Evolutionary conservation across 2,113 vertebrate species (phyloP), one percentile per base, ranked within the genome.

Genomic region (Climacteris rufus): DNA sequence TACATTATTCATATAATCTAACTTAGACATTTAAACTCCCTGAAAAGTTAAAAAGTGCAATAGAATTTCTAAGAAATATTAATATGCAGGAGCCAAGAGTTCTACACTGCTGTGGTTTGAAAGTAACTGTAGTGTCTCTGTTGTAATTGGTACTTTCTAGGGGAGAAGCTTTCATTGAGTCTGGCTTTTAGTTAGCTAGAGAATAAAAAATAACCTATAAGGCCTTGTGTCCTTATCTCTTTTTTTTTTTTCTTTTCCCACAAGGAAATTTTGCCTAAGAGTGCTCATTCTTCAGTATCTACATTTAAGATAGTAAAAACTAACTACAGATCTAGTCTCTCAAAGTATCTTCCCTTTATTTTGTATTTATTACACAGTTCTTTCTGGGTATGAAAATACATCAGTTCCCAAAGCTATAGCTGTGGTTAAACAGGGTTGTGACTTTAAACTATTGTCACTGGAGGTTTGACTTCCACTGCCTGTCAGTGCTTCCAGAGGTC

Each of bases 1-100:
- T 96, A 57, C 88, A 93, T 97, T 96, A 96, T 97, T 97, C 85
- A 83, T 95, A 83, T 45, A 77, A 66, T 86, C 52, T 94, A 89
- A 95, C 76, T 53, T 93, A 83, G 83, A 63, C 42, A 74, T 89
- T 89, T 94, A 97, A 93, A 96, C 68, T 90, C 64, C 16, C 59
- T 70, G 40, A 90, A 83, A 96, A 94, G 93, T 93, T 94, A 83
- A 94, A 95, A 83, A 6, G 25, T 77, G 64, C 65, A 66, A 75
- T 86, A 87, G 56, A 94, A 87, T 95, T 91, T 90, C 42, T 86
- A 42, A 93, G 85, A 95, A 90, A 90, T 87, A 63, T 85, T 94
- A 91, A 76, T 86, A 77, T 52, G 33, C 39, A 16, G 50, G 33
- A 80, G 31, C 54, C 39, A 88, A 39, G 63, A 91, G 45, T 72